These are phyloP conservation scores for Dioctria rufipes DNA, from an alignment of 2,888 invertebrate species.

Conservation along the genomic window DNA sequence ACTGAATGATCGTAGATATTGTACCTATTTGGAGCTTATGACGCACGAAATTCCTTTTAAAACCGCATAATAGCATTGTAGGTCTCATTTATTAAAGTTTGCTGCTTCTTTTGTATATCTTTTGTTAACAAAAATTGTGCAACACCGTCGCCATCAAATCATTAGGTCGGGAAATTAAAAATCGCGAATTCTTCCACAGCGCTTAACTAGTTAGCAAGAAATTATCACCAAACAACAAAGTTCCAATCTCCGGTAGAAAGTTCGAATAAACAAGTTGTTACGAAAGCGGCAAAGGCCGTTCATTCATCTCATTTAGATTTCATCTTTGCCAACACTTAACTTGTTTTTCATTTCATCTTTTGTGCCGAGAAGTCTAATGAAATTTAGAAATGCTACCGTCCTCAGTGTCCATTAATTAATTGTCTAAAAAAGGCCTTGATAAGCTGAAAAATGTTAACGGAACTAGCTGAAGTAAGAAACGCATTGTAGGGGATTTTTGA, in stretches of 20 bases:
- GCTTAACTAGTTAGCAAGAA: slow-evolving; percentile 7
- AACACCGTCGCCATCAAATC: slow-evolving; percentile 26
- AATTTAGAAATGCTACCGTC: slow-evolving; percentile 49
- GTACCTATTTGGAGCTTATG: slow-evolving; percentile 4
- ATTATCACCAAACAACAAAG: slow-evolving; percentile 47
- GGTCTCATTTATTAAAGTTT: slow-evolving; percentile 42
- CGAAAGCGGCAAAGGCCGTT: slow-evolving; percentile 52
- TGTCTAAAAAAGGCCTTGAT: slow-evolving; percentile 26
- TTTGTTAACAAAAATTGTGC: slow-evolving; percentile 28
- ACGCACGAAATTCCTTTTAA: slow-evolving; percentile 45
- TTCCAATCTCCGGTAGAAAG: slow-evolving; percentile 53
- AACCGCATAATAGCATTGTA: slow-evolving; percentile 39
- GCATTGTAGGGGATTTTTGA: neutral
- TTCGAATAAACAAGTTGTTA: slow-evolving; percentile 52
- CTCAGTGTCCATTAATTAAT: slow-evolving; percentile 27
- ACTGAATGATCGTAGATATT: too few species aligned
- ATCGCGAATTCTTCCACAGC: slow-evolving; percentile 42
- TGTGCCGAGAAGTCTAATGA: slow-evolving; percentile 37
- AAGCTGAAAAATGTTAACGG: slow-evolving; percentile 12
- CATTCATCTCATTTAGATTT: slow-evolving; percentile 51
- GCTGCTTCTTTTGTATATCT: slow-evolving; percentile 38
- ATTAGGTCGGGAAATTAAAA: slow-evolving; percentile 18
- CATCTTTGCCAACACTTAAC: slow-evolving; percentile 24
- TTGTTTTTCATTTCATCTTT: neutral
- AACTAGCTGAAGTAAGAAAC: neutral